Percentiles rank a stretch among this genome's conserved stretches.
These are phyloP conservation scores for Nasonia oneida DNA, from an alignment of 2,888 invertebrate species.

Conservation along the genomic window DNA sequence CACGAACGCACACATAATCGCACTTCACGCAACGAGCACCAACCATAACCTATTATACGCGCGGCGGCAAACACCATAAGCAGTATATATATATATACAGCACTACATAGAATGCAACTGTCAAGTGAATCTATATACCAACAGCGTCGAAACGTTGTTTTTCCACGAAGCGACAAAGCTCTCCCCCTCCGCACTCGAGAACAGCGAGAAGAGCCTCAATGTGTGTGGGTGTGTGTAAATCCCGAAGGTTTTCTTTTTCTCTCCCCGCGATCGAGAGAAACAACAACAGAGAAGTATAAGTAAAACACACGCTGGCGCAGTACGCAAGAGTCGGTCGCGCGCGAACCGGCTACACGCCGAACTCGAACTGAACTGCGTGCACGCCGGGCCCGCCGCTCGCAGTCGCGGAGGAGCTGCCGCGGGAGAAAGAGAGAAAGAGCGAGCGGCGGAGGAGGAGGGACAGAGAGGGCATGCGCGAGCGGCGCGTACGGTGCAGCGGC, in stretches of 20 bases:
- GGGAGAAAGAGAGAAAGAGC: constrained; percentile 31
- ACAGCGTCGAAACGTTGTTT: not conserved
- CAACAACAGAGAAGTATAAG: not conserved
- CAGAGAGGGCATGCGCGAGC: constrained; percentile 34
- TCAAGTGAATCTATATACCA: not conserved
- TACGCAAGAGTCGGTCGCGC: constrained; percentile 61
- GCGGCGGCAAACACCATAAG: not conserved
- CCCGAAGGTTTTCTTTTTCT: no score
- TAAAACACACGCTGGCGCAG: constrained; percentile 13
- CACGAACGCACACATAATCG: not conserved
- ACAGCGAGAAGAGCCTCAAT: not conserved
- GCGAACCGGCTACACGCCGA: constrained; percentile 74
- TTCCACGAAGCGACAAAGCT: not conserved
- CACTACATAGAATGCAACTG: no score
- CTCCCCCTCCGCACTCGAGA: not conserved
- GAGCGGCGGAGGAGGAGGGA: constrained; percentile 18
- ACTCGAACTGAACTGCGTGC: constrained; percentile 72
- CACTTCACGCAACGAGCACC: not conserved
- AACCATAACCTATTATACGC: not conserved
- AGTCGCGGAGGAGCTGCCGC: constrained; percentile 18
- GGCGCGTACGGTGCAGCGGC: constrained; percentile 43
- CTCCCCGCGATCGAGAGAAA: not conserved
- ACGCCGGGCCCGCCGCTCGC: constrained; percentile 23
- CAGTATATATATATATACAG: no score
- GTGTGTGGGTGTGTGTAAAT: no score